A percentile compares a stretch with the other conserved stretches of the same genome.
Conservation (phyloP, 2,797 vertebrate genomes). For the Acipenser oxyrinchus region DNA sequence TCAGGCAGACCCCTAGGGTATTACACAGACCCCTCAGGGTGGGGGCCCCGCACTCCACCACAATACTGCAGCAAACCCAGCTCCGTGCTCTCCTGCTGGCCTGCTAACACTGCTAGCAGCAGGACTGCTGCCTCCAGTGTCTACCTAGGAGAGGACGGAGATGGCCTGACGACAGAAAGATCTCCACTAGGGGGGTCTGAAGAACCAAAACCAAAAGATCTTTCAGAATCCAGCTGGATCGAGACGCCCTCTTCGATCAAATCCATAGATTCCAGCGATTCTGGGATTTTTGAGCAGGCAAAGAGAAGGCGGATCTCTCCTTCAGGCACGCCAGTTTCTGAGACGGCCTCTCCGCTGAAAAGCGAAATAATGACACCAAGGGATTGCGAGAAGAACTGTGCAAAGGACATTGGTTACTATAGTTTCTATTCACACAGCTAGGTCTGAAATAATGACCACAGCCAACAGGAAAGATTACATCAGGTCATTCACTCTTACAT, state of each 20-base stretch:
- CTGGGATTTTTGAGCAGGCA: conserved; percentile 96
- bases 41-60: conserved; percentile 90
- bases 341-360: conserved; percentile 88
- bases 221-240: conserved; percentile 96
- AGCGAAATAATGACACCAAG: conserved; percentile 84
- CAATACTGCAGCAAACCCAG: conserved; percentile 91
- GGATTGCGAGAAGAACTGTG: conserved; percentile 96
- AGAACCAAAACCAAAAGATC: conserved; percentile 92
- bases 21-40: conserved; percentile 90
- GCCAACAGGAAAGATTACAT: too few relatives aligned
- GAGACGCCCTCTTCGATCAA: conserved; percentile 95
- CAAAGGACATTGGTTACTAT: conserved; percentile 97
- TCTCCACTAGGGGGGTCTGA: conserved; percentile 80
- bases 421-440: conserved; percentile 97
- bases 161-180: conserved; percentile 78
- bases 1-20: conserved; percentile 88
- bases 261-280: conserved; percentile 93
- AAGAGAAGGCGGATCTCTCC: conserved; percentile 92
- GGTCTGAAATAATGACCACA: conserved; percentile 15
- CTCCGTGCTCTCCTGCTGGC: conserved; percentile 91
- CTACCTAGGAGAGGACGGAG: conserved; percentile 78
- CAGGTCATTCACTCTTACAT: too few relatives aligned
- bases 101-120: conserved; percentile 73
- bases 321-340: conserved; percentile 83
- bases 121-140: conserved; percentile 64